Conservation (phyloP, 2,797 vertebrate species). For the Saxicola maurus region DNA sequence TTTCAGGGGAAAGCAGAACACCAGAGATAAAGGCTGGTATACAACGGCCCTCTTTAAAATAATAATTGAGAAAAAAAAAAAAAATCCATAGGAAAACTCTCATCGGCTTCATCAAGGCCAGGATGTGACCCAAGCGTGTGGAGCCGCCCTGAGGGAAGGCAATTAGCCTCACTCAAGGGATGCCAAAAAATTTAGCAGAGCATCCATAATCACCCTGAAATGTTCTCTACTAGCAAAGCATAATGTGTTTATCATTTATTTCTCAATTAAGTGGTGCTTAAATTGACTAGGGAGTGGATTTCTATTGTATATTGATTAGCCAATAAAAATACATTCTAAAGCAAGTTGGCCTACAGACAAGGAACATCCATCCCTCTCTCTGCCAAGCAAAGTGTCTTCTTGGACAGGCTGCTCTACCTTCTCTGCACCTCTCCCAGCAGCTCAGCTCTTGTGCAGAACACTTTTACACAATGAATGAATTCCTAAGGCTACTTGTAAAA, state of each 20-base stretch:
- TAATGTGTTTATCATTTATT: conserved; percentile 57
- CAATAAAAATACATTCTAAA: conserved; percentile 46
- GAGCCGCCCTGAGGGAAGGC: conserved; percentile 3
- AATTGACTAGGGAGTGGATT: conserved; percentile 43
- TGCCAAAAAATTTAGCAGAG: conserved; percentile 52
- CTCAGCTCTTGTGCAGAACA: background rate
- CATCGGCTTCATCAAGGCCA: background rate
- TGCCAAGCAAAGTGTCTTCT: background rate
- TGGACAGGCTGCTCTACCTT: background rate
- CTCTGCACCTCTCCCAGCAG: background rate
- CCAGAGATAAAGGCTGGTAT: background rate
- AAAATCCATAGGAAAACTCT: background rate
- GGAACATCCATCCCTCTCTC: background rate
- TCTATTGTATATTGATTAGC: conserved; percentile 47
- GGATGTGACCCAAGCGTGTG: conserved; percentile 8
- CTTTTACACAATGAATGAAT: conserved; percentile 9
- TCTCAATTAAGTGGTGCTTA: conserved; percentile 51
- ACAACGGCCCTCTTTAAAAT: background rate
- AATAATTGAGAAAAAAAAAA: background rate
- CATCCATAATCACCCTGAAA: conserved; percentile 51
- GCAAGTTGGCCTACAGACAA: background rate
- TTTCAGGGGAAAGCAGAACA: background rate
- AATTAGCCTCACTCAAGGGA: conserved; percentile 32
- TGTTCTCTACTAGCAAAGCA: conserved; percentile 17
- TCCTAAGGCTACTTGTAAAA: conserved; percentile 57